These are phyloP conservation scores for Ceratosolen solmsi DNA, from an alignment of 1,140 invertebrate species.

Conservation along the genomic window DNA sequence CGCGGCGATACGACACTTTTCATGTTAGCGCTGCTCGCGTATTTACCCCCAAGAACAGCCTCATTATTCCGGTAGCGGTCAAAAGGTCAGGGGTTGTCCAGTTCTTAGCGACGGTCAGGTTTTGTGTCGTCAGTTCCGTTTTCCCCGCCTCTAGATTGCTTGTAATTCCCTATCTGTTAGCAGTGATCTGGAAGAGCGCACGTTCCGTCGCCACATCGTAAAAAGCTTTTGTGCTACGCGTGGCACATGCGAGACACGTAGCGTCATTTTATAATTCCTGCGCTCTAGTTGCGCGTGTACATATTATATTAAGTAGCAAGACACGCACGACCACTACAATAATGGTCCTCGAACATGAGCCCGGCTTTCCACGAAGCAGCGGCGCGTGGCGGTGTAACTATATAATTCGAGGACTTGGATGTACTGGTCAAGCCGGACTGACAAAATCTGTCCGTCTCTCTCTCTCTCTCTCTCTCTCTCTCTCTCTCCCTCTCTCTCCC, in stretches of 20 bases:
- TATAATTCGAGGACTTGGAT: neutral
- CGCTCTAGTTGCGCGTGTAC: constrained; percentile 2
- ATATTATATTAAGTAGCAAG: constrained; percentile 27
- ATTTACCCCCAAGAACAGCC: neutral
- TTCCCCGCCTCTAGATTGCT: neutral
- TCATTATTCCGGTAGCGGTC: neutral
- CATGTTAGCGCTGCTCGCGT: neutral
- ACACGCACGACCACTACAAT: constrained; percentile 9
- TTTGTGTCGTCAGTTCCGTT: constrained; percentile 15
- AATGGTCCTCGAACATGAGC: neutral
- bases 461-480: neutral
- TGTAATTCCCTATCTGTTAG: constrained; percentile 9
- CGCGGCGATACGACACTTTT: neutral
- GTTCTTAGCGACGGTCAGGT: neutral
- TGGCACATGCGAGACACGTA: constrained; percentile 41
- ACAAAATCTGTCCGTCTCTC: neutral
- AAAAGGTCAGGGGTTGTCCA: constrained; percentile 1
- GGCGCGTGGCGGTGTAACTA: constrained; percentile 13
- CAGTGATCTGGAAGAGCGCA: constrained; percentile 27
- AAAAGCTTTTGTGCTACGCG: constrained; percentile 4
- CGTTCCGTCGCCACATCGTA: constrained; percentile 36
- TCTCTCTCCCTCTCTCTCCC: neutral
- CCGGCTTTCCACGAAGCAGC: constrained; percentile 38
- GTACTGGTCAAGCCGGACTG: neutral
- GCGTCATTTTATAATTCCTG: neutral